Evolutionary conservation across 2,797 vertebrate species (phyloP).

Genomic region (Paedocypris micromegethes): DNA sequence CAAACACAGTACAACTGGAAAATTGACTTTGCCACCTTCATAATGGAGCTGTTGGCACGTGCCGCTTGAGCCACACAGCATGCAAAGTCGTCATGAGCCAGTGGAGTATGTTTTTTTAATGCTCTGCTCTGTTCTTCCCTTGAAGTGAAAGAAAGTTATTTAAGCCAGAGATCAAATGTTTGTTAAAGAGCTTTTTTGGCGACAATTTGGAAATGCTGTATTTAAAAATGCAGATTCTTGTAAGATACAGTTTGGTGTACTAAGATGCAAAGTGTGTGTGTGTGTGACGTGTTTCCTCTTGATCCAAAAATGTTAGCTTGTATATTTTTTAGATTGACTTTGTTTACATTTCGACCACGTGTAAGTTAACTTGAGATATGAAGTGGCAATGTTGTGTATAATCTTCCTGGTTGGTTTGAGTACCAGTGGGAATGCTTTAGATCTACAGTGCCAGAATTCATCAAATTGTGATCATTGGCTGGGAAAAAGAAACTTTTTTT

Average conservation of each 20-base stretch:
- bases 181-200: too few relatives aligned
- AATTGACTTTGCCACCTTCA: conserved; percentile 24
- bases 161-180: too few relatives aligned
- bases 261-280: too few relatives aligned
- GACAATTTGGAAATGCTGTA: too few relatives aligned
- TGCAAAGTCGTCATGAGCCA: conserved; percentile 27
- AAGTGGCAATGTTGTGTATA: background rate
- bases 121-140: conserved; percentile 12
- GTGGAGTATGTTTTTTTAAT: conserved; percentile 46
- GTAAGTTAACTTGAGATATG: background rate
- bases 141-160: conserved; percentile 15
- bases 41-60: conserved; percentile 45
- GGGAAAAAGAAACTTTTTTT: background rate
- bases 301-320: too few relatives aligned
- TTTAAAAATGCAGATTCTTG: too few relatives aligned
- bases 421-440: background rate
- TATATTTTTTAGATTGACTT: too few relatives aligned
- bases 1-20: conserved; percentile 3
- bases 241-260: too few relatives aligned
- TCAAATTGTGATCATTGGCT: conserved; percentile 3
- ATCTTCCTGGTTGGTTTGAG: background rate
- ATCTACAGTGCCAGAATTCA: background rate
- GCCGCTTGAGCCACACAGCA: conserved; percentile 20
- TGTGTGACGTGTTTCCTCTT: too few relatives aligned
- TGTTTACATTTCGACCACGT: too few relatives aligned